Conservation (phyloP, 2,797 vertebrate species). For the Tympanoctomys barrerae region DNA sequence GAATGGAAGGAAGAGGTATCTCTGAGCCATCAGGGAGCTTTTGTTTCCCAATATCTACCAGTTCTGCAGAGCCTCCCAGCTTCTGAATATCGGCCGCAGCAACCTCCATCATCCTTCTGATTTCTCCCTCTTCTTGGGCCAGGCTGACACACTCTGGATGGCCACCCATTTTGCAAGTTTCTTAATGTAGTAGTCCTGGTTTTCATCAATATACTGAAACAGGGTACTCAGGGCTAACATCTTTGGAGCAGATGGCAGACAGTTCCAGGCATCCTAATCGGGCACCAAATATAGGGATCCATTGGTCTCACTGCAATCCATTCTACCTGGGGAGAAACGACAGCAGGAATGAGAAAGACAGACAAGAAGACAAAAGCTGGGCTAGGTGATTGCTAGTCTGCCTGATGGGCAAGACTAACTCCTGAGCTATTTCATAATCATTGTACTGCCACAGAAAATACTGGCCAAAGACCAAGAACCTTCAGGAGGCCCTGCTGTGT, state of each 20-base stretch:
- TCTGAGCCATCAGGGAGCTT: conserved; percentile 93
- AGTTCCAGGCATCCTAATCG: conserved; percentile 9
- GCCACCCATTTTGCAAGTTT: conserved; percentile 95
- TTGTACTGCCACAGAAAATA: not conserved
- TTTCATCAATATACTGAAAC: conserved; percentile 95
- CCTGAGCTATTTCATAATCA: not conserved
- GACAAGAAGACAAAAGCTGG: too few species aligned
- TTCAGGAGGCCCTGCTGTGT: not conserved
- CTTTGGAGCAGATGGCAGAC: conserved; percentile 41
- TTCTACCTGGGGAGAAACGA: too few species aligned
- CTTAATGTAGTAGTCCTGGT: conserved; percentile 96
- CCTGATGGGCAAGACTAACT: too few species aligned
- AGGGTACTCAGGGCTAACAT: conserved; percentile 92
- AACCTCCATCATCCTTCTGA: conserved; percentile 96
- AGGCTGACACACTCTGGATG: conserved; percentile 97
- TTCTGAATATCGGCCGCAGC: conserved; percentile 93
- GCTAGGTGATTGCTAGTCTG: too few species aligned
- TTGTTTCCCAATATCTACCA: conserved; percentile 95
- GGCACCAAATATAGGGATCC: too few species aligned
- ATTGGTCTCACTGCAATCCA: too few species aligned
- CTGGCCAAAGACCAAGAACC: not conserved
- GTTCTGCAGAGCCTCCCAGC: conserved; percentile 93
- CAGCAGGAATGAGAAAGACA: too few species aligned
- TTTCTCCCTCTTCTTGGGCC: conserved; percentile 96
- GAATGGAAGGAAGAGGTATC: conserved; percentile 95